These are phyloP conservation scores for Candoia aspera DNA, from an alignment of 2,113 vertebrate species.

Conservation along the genomic window DNA sequence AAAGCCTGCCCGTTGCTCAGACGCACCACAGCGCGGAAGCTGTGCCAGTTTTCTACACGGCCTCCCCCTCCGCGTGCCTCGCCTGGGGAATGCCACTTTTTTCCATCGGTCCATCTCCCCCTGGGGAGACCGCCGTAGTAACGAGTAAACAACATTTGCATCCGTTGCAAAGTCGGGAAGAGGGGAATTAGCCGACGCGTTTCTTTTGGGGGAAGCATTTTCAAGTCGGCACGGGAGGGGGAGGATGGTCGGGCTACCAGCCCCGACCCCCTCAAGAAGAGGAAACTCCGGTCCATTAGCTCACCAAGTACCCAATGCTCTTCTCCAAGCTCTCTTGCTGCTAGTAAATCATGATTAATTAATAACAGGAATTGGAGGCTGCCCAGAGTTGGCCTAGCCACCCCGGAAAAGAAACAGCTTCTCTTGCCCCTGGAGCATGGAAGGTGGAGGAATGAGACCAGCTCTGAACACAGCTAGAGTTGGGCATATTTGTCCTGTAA, in stretches of 20 bases:
- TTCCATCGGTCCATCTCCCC: too few species aligned
- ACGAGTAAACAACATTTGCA: background rate
- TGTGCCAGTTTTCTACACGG: background rate
- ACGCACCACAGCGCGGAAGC: background rate
- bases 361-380: background rate
- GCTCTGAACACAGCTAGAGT: background rate
- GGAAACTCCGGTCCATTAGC: background rate
- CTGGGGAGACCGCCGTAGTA: background rate
- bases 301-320: background rate
- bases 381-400: background rate
- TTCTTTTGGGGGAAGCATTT: background rate
- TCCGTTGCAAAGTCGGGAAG: background rate
- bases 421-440: background rate
- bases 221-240: background rate
- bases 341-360: background rate
- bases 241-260: background rate
- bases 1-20: slow-evolving; percentile 4
- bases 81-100: background rate
- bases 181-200: background rate
- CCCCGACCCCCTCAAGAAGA: background rate
- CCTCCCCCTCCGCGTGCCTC: too few species aligned
- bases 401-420: background rate
- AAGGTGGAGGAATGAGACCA: background rate
- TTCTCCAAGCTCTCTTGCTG: background rate
- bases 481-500: background rate